Base-by-base conservation (phyloP, 2,888 invertebrate species). In the Agrotis segetum region DNA sequence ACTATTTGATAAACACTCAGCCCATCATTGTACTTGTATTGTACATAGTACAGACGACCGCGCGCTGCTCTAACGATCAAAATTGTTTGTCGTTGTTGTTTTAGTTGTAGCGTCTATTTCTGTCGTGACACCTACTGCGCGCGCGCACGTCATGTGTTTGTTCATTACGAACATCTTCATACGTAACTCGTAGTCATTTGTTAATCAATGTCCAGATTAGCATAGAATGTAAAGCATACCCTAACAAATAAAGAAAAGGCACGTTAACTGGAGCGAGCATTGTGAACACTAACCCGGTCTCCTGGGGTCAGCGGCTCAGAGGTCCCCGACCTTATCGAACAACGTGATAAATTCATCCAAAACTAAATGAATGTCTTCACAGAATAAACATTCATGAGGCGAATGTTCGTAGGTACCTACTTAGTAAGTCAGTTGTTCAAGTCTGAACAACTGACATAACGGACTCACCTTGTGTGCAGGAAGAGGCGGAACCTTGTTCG, bases 1-100 rank as follows among this genome's bases (percentile, higher is more conserved):
- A 77, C 67, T 72, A 58, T 77, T 79, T 82, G 80, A 82, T 82
- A 82, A 82, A 77, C 70, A 77, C 68, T 66, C 63, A 56, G 61
- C 71, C 19, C 74, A 69, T 62, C 67, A 66, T 53, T 69, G 71
- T 82, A 58, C 67, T 52, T 65, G 58, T 47, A 67, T 52, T 65
- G 58, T 47, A 67, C 52, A 67, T 66, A 46, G 64, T 62, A 74
- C 55, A 67, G 65, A 61, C 67, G 67, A 49, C 49, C 24, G 34
- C 40, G 40, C 61, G 34, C 66, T 44, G 74, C 52, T 67, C 40
- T 58, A 65, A 75, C 75, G 67, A 79, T 67, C 67, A 19, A 40
- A 40, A 75, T 79, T 79, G 75, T 71, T 71, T 62, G 64, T 77
- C 60, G 67, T 59, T 65, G 62, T 75, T 79, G 75, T 75, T 55